phyloP scores from a whole-genome alignment of 2,113 vertebrate genomes.

The Sinocyclocheilus anshuiensis region DNA sequence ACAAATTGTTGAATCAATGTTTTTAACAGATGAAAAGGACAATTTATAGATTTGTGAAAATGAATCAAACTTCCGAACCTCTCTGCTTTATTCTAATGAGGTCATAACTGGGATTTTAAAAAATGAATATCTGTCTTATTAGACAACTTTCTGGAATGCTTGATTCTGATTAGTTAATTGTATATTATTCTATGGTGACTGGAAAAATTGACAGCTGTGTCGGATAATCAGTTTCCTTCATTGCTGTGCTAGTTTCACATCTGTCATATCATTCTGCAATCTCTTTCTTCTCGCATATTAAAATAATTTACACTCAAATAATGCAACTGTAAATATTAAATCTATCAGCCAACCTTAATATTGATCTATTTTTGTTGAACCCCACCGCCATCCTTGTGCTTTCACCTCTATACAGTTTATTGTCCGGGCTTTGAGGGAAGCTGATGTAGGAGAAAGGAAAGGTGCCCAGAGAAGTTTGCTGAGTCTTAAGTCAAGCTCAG shows the following conservation, averaged over 20 bases:
- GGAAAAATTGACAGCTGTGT: background rate
- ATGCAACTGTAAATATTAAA: background rate
- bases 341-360: background rate
- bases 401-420: background rate
- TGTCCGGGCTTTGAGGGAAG: background rate
- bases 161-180: background rate
- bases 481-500: slow-evolving; percentile 9
- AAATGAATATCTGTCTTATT: background rate
- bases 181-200: background rate
- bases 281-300: background rate
- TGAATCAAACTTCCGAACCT: background rate
- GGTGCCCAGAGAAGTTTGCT: background rate
- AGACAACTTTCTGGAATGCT: background rate
- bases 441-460: background rate
- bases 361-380: background rate
- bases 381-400: too few species aligned
- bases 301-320: background rate
- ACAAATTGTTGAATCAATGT: background rate
- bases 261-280: background rate
- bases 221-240: background rate
- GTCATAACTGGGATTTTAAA: background rate
- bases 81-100: background rate
- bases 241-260: background rate
- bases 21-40: background rate
- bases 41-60: background rate